phyloP scores from a whole-genome alignment of 2,113 vertebrate species.

The Holacanthus passer region DNA sequence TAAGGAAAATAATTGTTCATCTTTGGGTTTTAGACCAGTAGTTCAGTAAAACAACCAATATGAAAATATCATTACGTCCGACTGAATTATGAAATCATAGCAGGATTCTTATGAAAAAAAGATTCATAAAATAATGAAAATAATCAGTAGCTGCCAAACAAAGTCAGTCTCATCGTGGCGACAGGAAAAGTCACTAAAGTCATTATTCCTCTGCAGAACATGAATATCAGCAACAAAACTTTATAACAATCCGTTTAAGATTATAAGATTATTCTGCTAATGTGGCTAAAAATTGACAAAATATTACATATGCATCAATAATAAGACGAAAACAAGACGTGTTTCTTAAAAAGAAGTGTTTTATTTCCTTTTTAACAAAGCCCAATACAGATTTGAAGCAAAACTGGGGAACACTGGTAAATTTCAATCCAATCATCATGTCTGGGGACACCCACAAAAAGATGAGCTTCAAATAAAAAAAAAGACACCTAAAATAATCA shows the following conservation, averaged over 20 bases:
- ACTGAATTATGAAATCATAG: too few relatives aligned
- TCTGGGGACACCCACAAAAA: constrained; percentile 65
- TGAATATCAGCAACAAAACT: background rate
- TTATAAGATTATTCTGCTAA: too few relatives aligned
- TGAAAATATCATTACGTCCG: too few relatives aligned
- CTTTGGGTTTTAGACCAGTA: too few relatives aligned
- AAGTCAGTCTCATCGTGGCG: background rate
- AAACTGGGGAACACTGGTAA: constrained; percentile 80
- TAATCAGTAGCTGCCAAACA: background rate
- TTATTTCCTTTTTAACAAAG: constrained; percentile 81
- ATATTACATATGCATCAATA: background rate
- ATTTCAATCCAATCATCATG: constrained; percentile 72
- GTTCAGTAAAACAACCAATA: too few relatives aligned
- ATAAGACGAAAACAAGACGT: background rate
- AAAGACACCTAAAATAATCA: constrained; percentile 47
- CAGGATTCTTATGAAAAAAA: background rate
- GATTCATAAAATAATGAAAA: background rate
- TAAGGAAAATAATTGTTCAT: too few relatives aligned
- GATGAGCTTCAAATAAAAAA: constrained; percentile 58
- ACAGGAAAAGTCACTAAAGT: background rate
- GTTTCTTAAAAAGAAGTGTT: constrained; percentile 76
- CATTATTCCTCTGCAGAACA: background rate
- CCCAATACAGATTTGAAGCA: constrained; percentile 82
- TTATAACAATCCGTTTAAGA: too few relatives aligned
- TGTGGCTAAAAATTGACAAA: background rate